Percentiles rank a stretch among this genome's conserved stretches.
These are phyloP conservation scores for Montipora capitata DNA, from an alignment of 92 coral and sea anemone species.

Conservation along the genomic window DNA sequence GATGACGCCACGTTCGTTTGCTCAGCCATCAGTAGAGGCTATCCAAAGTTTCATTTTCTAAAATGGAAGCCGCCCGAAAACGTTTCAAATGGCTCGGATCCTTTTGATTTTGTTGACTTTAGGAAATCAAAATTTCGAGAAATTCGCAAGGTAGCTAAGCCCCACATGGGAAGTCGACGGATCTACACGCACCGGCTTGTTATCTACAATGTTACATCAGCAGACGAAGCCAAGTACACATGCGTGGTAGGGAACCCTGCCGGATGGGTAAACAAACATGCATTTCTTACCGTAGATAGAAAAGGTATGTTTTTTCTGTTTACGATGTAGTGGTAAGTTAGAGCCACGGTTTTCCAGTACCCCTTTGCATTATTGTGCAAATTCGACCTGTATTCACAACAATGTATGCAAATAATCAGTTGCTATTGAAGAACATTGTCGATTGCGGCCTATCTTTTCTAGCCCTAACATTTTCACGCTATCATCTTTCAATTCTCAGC, in stretches of 20 bases:
- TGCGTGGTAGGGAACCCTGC: slow-evolving; percentile 81
- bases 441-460: too few species aligned
- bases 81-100: slow-evolving; percentile 39
- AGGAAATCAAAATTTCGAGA: slow-evolving; percentile 56
- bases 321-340: too few species aligned
- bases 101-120: slow-evolving; percentile 34
- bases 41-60: slow-evolving; percentile 79
- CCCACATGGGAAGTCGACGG: slow-evolving; percentile 25
- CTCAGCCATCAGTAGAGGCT: slow-evolving; percentile 59
- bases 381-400: too few species aligned
- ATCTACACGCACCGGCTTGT: slow-evolving; percentile 71
- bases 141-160: slow-evolving; percentile 50
- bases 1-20: slow-evolving; percentile 81
- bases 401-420: too few species aligned
- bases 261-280: slow-evolving; percentile 73
- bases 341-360: too few species aligned
- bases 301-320: slow-evolving; percentile 58
- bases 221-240: slow-evolving; percentile 87
- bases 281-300: slow-evolving; percentile 56
- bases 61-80: slow-evolving; percentile 54
- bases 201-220: slow-evolving; percentile 76
- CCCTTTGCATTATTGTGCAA: too few species aligned
- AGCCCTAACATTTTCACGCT: too few species aligned
- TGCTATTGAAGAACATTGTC: too few species aligned
- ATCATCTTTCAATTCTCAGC: too few species aligned